Evolutionary conservation across 2,113 vertebrate genomes (phyloP), one percentile per base, ranked within the genome.

Genomic region (Mesocricetus auratus): DNA sequence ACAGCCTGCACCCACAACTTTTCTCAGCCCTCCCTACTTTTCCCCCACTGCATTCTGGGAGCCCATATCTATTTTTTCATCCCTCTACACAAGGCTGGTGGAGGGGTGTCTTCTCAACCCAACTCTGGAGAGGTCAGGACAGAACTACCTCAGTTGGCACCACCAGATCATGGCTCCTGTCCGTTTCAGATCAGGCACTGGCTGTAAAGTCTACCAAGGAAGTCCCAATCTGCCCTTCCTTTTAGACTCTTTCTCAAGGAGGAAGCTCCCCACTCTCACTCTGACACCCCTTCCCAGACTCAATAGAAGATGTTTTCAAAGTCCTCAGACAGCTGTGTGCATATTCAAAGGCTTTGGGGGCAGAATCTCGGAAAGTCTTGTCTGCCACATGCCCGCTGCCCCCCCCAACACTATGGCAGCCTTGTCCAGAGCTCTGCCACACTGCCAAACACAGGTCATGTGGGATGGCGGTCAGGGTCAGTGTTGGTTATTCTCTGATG

Each of bases 131-230:
- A 94, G 81, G 82, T 94, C 94, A 89, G 86, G 94, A 86, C 87
- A 91, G 97, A 97, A 96, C 97, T 98, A 97, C 97, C 97, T 97
- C 97, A 97, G 95, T 96, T 24, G 60, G 94, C 74, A 97, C 60
- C 24, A 7, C 58, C 4, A 15, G 87, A 9, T 90, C 13, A 17
- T 8, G 10, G 85, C 62, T 81, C 85, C 69, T 1, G 0, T 33
- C 29, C 13, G 71, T 68, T 77, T 29, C 33, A 29, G 86, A 78
- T 73, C 88, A 79, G 77, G 86, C 71, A 16, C 86, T 36, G 1
- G 31, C 62, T 56, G 22, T 83, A 11, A 78, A 24, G 24, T 69
- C 82, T 66, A 29, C n/a, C 29, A 53, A 11, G 10, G 50, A 91
- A 74, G 33, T 29, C 85, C 42, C 81, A 29, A 1, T 12, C 62